These are phyloP conservation scores for Ericerus pela DNA, from an alignment of 1,140 invertebrate genomes.

Conservation along the genomic window DNA sequence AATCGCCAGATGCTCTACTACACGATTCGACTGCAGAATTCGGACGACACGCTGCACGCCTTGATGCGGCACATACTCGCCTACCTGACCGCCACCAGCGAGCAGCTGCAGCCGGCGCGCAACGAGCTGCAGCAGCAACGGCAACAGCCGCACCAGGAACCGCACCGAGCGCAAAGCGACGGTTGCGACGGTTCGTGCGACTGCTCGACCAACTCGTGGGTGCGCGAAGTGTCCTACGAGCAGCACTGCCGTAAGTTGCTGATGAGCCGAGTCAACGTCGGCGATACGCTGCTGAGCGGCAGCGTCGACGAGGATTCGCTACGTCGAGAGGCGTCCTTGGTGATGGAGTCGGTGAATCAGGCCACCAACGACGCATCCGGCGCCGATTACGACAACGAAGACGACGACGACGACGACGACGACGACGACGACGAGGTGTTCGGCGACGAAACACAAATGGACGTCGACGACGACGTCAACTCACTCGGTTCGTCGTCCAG, in stretches of 20 bases:
- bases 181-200: slow-evolving; percentile 5
- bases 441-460: background rate
- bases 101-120: background rate
- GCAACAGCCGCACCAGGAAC: background rate
- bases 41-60: slow-evolving; percentile 1
- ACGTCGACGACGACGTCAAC: background rate
- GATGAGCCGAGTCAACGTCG: background rate
- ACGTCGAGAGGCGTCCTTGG: background rate
- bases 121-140: background rate
- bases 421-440: background rate
- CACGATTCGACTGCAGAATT: background rate
- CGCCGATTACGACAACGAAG: background rate
- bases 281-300: background rate
- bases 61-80: background rate
- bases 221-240: background rate
- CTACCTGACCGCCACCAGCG: background rate
- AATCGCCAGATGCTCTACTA: slow-evolving; percentile 1
- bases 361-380: background rate
- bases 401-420: background rate
- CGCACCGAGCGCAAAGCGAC: background rate
- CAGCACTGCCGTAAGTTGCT: background rate
- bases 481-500: background rate
- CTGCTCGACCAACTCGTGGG: background rate
- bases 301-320: slow-evolving; percentile 1
- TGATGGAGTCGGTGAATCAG: background rate